Evolutionary conservation across 2,113 vertebrate species (phyloP).

Genomic region (Myotis brandtii): DNA sequence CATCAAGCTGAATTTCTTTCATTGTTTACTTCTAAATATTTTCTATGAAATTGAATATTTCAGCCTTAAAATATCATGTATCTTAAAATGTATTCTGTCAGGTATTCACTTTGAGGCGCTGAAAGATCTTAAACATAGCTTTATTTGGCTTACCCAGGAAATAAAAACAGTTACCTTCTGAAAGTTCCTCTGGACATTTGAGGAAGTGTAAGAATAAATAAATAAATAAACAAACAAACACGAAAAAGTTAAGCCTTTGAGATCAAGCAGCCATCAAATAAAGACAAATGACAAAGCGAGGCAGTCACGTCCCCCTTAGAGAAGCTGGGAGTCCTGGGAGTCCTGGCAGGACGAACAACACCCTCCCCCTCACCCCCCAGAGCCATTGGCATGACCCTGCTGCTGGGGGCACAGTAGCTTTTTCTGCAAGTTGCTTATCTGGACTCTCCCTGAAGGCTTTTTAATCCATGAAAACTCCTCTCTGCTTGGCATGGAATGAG

Average conservation of each 20-base stretch:
- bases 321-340: not conserved
- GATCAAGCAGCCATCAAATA: constrained; percentile 7
- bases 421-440: not conserved
- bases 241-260: constrained; percentile 58
- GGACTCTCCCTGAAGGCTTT: not conserved
- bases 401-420: not conserved
- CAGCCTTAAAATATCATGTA: not conserved
- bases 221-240: constrained; percentile 16
- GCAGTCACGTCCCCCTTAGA: not conserved
- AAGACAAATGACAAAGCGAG: not conserved
- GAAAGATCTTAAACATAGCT: constrained; percentile 12
- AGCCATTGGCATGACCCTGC: not conserved
- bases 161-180: constrained; percentile 89
- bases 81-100: not conserved
- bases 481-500: not conserved
- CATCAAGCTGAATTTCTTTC: constrained; percentile 41
- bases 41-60: constrained; percentile 16
- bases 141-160: not conserved
- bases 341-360: not conserved
- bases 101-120: not conserved
- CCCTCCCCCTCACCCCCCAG: too few species aligned
- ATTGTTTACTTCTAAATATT: constrained; percentile 22
- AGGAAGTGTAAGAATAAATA: constrained; percentile 69
- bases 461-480: not conserved
- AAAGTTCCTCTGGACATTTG: constrained; percentile 92